A percentile compares a stretch with the other conserved stretches of the same genome.
Evolutionary conservation across 2,888 invertebrate species (phyloP).

Genomic region (Hermaeophaga mercurialis): DNA sequence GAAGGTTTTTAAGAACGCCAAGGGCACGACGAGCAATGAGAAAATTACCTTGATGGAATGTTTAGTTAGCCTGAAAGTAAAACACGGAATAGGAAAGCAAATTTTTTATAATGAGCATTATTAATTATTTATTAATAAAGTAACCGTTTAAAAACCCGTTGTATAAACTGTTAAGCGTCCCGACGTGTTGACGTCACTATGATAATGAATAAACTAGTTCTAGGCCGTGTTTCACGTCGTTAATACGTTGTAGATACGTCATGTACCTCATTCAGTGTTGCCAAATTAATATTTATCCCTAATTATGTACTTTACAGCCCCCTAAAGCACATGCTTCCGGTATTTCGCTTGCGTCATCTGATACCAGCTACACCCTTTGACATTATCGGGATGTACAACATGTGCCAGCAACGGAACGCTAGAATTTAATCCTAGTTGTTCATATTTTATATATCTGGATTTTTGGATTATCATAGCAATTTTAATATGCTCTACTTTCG

Average conservation of each 20-base stretch:
- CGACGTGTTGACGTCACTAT: too few relatives aligned
- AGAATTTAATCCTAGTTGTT: too few relatives aligned
- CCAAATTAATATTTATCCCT: conserved; percentile 19
- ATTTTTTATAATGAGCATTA: too few relatives aligned
- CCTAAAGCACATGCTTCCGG: conserved; percentile 3
- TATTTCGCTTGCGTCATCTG: conserved; percentile 3
- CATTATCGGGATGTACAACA: not conserved
- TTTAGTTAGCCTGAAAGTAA: too few relatives aligned
- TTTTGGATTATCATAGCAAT: too few relatives aligned
- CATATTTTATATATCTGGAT: too few relatives aligned
- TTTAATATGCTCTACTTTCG: too few relatives aligned
- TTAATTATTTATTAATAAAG: too few relatives aligned
- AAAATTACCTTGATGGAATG: not conserved
- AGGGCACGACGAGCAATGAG: not conserved
- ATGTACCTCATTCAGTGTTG: conserved; percentile 2
- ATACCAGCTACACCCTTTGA: conserved; percentile 6
- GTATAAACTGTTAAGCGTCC: too few relatives aligned
- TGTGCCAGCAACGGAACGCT: not conserved
- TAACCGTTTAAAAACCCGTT: too few relatives aligned
- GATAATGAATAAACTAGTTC: not conserved
- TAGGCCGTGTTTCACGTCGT: not conserved
- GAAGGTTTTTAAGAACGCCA: not conserved
- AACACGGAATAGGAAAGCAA: too few relatives aligned
- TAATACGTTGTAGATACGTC: conserved; percentile 6
- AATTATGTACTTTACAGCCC: conserved; percentile 15